Conservation (phyloP, 2,113 vertebrate genomes). For the Trochalopteron elliotii region DNA sequence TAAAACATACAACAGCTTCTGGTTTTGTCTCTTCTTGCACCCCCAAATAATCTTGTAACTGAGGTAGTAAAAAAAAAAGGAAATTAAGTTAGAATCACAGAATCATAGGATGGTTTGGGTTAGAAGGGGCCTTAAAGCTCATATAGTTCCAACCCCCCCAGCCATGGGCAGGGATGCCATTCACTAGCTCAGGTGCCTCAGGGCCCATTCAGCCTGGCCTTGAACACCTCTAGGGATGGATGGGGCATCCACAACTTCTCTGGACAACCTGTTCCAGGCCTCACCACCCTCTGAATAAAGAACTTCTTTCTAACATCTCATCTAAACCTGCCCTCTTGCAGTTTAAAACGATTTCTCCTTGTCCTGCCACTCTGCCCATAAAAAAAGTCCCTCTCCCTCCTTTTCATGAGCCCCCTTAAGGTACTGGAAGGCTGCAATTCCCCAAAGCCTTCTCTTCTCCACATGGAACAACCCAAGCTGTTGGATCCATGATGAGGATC, state of each 20-base stretch:
- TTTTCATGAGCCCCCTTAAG: not conserved
- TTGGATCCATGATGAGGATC: not conserved
- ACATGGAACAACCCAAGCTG: not conserved
- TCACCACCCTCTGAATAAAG: not conserved
- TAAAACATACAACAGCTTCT: not conserved
- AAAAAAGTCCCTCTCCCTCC: not conserved
- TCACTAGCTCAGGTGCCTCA: not conserved
- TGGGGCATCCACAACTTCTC: not conserved
- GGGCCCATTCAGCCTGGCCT: not conserved
- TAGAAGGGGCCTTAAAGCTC: not conserved
- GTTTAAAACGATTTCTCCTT: not conserved
- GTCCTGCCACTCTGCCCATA: not conserved
- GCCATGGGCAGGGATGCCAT: not conserved
- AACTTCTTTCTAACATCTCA: not conserved
- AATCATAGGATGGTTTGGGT: not conserved
- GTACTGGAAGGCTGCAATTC: not conserved
- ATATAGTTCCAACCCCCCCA: rapidly evolving
- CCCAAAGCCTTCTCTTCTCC: not conserved
- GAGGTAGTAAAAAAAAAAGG: not conserved
- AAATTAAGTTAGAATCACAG: not conserved
- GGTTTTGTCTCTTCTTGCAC: not conserved
- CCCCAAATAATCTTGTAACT: not conserved
- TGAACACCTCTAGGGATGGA: not conserved
- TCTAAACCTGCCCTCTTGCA: not conserved
- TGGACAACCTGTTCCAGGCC: not conserved